Evolutionary conservation across 2,113 vertebrate genomes (phyloP), one percentile per base, ranked within the genome.

Genomic region (Ctenodactylus gundi): DNA sequence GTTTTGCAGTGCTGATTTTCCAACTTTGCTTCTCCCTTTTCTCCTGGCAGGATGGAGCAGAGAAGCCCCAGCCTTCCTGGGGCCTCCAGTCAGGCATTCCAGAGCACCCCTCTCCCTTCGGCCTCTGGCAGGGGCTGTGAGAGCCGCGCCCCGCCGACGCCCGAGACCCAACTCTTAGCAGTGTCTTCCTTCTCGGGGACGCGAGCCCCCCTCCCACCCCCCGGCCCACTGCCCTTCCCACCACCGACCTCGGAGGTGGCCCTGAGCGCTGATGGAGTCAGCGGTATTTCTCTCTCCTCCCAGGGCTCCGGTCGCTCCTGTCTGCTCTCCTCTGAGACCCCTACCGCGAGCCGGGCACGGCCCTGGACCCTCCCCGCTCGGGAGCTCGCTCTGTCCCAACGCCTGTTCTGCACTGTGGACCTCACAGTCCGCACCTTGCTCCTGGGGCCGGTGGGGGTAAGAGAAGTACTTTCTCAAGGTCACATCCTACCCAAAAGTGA

Each of bases 11-110:
- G 41, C 73, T 76, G 27, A 2, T 87, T 49, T 95, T 77, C 81
- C 90, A 91, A 20, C 41, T 36, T 55, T 46, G 36, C 27, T 46
- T 93, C 73, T 68, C 57, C 60, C 44, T 76, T 70, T 58, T 73
- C 39, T 84, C 68, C 76, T 53, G 20, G 72, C 31, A 41, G 89
- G 39, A 72, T 53, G 34, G 73, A 72, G 85, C 58, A 46, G 64
- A 75, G 76, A 46, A 51, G 67, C 75, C 20, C 25, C 55, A 55
- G 27, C 39, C 34, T 46, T 20, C 39, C 36, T 7, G 2, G 55
- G 31, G 46, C 51, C 44, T 86, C 57, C n/a, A n/a, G 9, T 34
- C 34, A 18, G 1, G 65, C 65, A 23, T 75, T 60, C 39, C 1
- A 11, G n/a, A 76, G 34, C 39, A 46, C 9, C 20, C 12, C 5